phyloP scores from a whole-genome alignment of 2,113 vertebrate species.

The Eptatretus burgeri region DNA sequence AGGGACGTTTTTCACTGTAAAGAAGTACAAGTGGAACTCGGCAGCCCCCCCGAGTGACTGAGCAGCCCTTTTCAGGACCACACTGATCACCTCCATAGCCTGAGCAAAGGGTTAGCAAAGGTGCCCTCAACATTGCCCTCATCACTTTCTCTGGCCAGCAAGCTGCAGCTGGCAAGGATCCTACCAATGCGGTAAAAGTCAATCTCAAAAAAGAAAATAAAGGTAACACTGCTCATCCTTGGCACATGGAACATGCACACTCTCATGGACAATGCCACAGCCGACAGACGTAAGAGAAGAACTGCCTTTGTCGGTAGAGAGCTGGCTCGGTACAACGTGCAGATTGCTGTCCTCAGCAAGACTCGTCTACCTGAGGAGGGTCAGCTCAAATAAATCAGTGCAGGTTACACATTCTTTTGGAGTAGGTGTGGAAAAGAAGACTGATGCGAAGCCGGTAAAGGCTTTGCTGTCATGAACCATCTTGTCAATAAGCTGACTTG shows the following conservation, averaged over 20 bases:
- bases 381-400: not conserved
- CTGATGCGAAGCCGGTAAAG: not conserved
- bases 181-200: too few relatives aligned
- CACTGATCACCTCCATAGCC: conserved; percentile 9
- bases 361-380: not conserved
- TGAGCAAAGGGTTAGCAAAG: conserved; percentile 10
- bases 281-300: not conserved
- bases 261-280: not conserved
- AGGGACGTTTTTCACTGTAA: conserved; percentile 1
- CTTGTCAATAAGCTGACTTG: not conserved
- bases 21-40: conserved; percentile 8
- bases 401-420: not conserved
- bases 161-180: too few relatives aligned
- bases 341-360: not conserved
- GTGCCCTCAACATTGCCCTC: conserved; percentile 7
- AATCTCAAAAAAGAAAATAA: too few relatives aligned
- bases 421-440: not conserved
- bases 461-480: not conserved
- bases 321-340: not conserved
- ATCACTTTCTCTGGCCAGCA: not conserved
- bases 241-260: not conserved
- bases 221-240: not conserved
- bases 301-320: not conserved
- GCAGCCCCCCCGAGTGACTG: conserved; percentile 7
- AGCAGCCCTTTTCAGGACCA: conserved; percentile 9